phyloP scores from a whole-genome alignment of 2,113 vertebrate species.

The Cryptotis parvus region DNA sequence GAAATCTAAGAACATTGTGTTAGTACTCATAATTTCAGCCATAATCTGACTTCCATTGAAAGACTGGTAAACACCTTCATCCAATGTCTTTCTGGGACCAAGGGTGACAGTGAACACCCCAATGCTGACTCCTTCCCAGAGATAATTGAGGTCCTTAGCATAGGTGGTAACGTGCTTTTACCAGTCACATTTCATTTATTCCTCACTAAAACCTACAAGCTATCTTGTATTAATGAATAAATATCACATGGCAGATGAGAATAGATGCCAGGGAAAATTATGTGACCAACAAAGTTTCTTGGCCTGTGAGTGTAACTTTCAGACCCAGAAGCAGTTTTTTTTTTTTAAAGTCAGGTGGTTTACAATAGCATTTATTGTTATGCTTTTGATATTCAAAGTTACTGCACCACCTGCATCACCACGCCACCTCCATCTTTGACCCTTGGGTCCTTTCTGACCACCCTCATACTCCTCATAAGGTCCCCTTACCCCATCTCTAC shows the following conservation, averaged over 20 bases:
- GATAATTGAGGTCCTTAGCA: background rate
- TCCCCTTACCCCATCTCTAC: no score
- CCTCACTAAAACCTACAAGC: background rate
- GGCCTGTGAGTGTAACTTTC: background rate
- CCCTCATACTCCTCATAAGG: no score
- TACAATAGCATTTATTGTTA: no score
- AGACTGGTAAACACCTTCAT: background rate
- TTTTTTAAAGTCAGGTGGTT: no score
- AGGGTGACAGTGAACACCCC: no score
- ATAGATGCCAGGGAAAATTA: background rate
- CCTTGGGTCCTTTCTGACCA: no score
- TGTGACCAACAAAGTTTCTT: background rate
- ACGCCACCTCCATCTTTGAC: no score
- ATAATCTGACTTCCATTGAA: background rate
- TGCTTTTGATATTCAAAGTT: no score
- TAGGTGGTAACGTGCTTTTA: background rate
- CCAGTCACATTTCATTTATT: background rate
- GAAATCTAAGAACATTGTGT: conserved; percentile 2
- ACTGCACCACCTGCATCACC: no score
- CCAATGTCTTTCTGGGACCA: background rate
- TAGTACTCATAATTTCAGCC: background rate
- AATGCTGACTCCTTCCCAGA: no score
- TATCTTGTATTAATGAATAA: background rate
- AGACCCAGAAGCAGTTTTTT: background rate
- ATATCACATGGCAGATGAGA: background rate